Evolutionary conservation across 1,140 invertebrate genomes (phyloP).

Genomic region (Ptiloglossa arizonensis): DNA sequence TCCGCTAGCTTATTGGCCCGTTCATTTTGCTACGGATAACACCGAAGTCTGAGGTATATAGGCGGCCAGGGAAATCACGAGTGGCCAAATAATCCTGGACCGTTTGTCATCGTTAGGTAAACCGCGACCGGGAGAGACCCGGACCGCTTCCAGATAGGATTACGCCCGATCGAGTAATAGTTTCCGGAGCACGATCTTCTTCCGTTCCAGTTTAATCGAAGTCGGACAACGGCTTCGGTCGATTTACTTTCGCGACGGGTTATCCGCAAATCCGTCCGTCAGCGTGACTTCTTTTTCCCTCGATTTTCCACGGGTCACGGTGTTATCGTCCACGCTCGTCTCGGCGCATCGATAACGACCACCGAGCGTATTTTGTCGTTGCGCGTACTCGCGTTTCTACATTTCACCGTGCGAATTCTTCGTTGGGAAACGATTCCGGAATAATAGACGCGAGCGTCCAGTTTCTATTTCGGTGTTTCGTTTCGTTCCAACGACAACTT

Average conservation of each 20-base stretch:
- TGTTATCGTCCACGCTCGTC: not conserved
- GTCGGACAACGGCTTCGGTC: not conserved
- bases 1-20: constrained; percentile 29
- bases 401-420: too few species aligned
- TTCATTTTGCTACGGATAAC: constrained; percentile 1
- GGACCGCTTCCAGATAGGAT: constrained; percentile 22
- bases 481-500: too few species aligned
- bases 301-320: not conserved
- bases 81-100: constrained; percentile 38
- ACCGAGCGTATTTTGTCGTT: not conserved
- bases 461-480: too few species aligned
- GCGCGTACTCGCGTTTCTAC: not conserved
- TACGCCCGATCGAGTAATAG: constrained; percentile 29
- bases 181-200: constrained; percentile 3
- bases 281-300: not conserved
- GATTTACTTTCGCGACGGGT: constrained; percentile 6
- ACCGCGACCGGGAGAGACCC: constrained; percentile 5
- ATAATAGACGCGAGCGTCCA: too few species aligned
- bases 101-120: constrained; percentile 57
- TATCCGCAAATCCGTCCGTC: not conserved
- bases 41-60: not conserved
- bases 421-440: too few species aligned
- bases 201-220: not conserved
- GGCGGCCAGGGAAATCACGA: constrained; percentile 19
- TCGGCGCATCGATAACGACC: constrained; percentile 4